A percentile compares a stretch with the other conserved stretches of the same genome.
Conservation (phyloP, 2,113 vertebrate species). For the Melanerpes formicivorus region DNA sequence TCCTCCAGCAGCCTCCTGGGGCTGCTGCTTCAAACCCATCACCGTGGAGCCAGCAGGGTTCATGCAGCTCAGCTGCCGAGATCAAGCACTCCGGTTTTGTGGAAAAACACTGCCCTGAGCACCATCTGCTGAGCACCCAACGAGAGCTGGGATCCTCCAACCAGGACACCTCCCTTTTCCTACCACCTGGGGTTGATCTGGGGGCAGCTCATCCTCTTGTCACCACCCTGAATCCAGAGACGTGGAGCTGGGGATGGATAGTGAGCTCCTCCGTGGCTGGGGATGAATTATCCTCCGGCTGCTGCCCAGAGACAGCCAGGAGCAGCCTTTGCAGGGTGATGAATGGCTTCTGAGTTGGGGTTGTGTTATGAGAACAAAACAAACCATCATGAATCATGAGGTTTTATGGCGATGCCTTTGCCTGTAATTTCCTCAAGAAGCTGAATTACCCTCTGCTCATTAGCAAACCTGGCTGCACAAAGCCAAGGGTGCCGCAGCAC, state of each 20-base stretch:
- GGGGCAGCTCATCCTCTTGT: neutral
- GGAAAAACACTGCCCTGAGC: neutral
- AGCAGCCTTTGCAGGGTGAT: conserved; percentile 74
- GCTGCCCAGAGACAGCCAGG: conserved; percentile 71
- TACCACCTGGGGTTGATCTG: neutral
- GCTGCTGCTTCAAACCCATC: neutral
- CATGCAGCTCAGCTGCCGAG: neutral
- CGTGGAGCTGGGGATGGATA: conserved; percentile 38
- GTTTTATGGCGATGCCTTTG: conserved; percentile 74
- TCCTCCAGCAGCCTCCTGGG: neutral
- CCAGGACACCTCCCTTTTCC: neutral
- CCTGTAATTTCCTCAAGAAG: conserved; percentile 54
- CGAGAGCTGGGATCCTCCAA: neutral
- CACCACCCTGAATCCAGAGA: neutral
- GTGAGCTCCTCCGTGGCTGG: conserved; percentile 60
- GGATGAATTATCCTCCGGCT: conserved; percentile 77
- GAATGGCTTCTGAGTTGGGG: conserved; percentile 78
- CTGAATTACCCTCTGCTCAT: conserved; percentile 10
- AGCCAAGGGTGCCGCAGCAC: neutral
- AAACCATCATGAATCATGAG: conserved; percentile 80
- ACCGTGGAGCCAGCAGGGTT: neutral
- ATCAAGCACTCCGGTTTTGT: neutral
- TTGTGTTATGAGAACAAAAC: conserved; percentile 82
- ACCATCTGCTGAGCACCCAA: neutral
- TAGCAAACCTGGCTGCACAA: conserved; percentile 39